Conservation (phyloP, 2,113 vertebrate species). For the Charina bottae region DNA sequence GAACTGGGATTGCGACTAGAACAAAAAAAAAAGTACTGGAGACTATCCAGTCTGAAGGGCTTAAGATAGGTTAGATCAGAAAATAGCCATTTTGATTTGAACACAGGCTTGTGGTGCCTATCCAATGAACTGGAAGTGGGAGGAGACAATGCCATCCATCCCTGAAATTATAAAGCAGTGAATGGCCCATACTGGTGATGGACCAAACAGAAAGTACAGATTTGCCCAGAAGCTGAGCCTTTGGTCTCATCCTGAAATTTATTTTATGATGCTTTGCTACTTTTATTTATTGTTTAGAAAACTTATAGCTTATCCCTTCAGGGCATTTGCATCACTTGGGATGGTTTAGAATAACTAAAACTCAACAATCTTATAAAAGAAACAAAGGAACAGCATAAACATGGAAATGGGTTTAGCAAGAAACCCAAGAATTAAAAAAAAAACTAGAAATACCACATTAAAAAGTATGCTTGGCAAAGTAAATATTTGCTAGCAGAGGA, state of each 20-base stretch:
- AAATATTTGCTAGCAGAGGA: neutral
- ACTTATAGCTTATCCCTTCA: neutral
- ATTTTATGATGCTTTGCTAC: neutral
- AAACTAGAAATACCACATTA: neutral
- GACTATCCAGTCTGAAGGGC: neutral
- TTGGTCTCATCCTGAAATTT: neutral
- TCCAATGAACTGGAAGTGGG: neutral
- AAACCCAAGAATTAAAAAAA: too few species aligned
- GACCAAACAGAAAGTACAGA: neutral
- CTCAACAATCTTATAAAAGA: too few species aligned
- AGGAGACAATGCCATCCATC: neutral
- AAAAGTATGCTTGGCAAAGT: neutral
- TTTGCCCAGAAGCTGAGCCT: neutral
- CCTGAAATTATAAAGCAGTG: neutral
- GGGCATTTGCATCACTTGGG: neutral
- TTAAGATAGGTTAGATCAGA: neutral
- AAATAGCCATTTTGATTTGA: neutral
- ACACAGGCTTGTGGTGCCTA: neutral
- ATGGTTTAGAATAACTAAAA: too few species aligned
- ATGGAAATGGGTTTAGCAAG: neutral
- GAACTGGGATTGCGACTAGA: neutral
- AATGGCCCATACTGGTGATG: neutral
- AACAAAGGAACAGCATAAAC: neutral
- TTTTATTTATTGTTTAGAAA: neutral
- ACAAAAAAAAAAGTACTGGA: neutral